Evolutionary conservation across 1,140 invertebrate species (phyloP).

Genomic region (Calliphora vicina): DNA sequence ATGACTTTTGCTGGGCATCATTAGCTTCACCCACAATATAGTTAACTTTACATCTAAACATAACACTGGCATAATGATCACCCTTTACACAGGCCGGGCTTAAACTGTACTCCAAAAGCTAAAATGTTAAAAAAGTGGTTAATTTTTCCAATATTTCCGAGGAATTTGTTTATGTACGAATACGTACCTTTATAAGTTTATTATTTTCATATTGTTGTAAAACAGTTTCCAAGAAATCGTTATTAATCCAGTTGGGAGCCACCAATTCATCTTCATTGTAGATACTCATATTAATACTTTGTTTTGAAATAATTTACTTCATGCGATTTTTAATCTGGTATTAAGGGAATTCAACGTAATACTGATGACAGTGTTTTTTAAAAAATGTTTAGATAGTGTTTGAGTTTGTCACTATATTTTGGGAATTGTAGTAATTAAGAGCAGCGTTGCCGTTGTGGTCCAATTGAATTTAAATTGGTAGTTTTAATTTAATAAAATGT

Average conservation of each 20-base stretch:
- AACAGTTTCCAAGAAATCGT: constrained; percentile 37
- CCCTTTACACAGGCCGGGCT: constrained; percentile 27
- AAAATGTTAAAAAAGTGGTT: neutral
- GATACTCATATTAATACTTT: neutral
- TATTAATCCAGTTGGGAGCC: constrained; percentile 39
- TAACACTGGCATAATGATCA: constrained; percentile 38
- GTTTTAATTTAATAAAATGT: too few relatives aligned
- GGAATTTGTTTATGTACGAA: neutral
- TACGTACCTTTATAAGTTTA: neutral
- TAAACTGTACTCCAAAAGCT: constrained; percentile 38
- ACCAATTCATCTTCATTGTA: constrained; percentile 38
- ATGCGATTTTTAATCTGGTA: too few relatives aligned
- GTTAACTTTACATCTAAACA: constrained; percentile 34
- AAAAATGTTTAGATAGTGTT: too few relatives aligned
- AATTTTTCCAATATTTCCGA: neutral
- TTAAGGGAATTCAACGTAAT: too few relatives aligned
- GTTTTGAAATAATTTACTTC: too few relatives aligned
- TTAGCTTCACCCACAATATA: neutral
- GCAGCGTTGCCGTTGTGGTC: too few relatives aligned
- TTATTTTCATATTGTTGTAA: constrained; percentile 10
- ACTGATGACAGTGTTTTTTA: too few relatives aligned
- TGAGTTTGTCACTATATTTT: too few relatives aligned
- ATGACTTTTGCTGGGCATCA: constrained; percentile 3
- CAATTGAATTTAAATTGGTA: too few relatives aligned
- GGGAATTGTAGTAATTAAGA: too few relatives aligned